These are phyloP conservation scores for Aphelinus certus DNA, from an alignment of 1,140 invertebrate species.

Conservation along the genomic window DNA sequence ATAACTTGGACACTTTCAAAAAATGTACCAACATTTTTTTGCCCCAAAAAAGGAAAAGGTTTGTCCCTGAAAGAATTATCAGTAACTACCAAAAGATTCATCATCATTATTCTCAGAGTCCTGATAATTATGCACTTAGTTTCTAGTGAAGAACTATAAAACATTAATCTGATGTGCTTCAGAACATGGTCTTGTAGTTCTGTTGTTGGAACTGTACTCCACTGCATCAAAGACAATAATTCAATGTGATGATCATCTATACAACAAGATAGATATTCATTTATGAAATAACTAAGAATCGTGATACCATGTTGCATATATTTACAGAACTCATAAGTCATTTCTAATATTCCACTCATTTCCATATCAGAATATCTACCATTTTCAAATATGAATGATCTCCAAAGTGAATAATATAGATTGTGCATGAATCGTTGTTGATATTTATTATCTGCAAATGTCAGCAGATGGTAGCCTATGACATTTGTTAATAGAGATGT, in stretches of 20 bases:
- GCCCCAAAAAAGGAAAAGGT: constrained; percentile 52
- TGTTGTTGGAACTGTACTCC: constrained; percentile 54
- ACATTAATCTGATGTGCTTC: constrained; percentile 51
- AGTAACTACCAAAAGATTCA: constrained; percentile 52
- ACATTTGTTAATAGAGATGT: constrained; percentile 57
- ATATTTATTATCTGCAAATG: constrained; percentile 55
- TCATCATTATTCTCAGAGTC: constrained; percentile 49
- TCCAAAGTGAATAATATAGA: constrained; percentile 58
- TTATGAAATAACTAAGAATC: constrained; percentile 56
- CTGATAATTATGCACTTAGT: constrained; percentile 56
- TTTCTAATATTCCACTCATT: constrained; percentile 53
- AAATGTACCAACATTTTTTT: constrained; percentile 44
- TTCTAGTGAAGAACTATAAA: constrained; percentile 50
- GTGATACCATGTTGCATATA: constrained; percentile 62
- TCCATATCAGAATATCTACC: constrained; percentile 52
- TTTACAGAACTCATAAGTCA: constrained; percentile 54
- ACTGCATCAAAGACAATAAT: constrained; percentile 54
- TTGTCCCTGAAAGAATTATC: constrained; percentile 36
- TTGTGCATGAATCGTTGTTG: constrained; percentile 62
- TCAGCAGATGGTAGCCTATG: constrained; percentile 59
- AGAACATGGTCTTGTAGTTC: constrained; percentile 53
- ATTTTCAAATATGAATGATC: constrained; percentile 58
- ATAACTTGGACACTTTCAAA: constrained; percentile 45
- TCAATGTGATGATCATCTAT: constrained; percentile 49
- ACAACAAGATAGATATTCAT: constrained; percentile 55